Conservation (phyloP, 2,113 vertebrate genomes). For the Aphyosemion australe region DNA sequence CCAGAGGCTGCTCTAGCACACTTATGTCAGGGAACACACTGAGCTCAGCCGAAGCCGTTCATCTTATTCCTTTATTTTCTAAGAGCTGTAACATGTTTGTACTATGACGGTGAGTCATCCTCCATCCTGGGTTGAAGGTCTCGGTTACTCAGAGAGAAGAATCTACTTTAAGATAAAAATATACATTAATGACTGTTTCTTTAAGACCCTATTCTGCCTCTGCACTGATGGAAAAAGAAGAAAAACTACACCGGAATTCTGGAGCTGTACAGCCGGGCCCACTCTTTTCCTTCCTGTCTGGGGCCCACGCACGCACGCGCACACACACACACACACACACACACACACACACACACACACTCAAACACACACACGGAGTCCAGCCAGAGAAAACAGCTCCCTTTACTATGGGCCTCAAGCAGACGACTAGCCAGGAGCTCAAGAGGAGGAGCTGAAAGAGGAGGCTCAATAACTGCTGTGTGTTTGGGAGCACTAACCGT, state of each 20-base stretch:
- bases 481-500: background rate
- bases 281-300: constrained; percentile 84
- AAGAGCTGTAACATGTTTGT: constrained; percentile 17
- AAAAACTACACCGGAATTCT: constrained; percentile 79
- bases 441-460: constrained; percentile 44
- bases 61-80: constrained; percentile 15
- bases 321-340: constrained; percentile 39
- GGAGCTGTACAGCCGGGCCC: constrained; percentile 71
- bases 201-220: constrained; percentile 71
- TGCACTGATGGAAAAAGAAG: constrained; percentile 78
- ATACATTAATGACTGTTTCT: constrained; percentile 70
- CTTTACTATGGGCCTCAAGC: constrained; percentile 69
- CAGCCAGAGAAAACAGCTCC: constrained; percentile 66
- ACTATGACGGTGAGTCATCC: constrained; percentile 25
- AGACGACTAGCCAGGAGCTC: constrained; percentile 64
- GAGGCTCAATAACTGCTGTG: constrained; percentile 50
- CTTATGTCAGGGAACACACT: constrained; percentile 24
- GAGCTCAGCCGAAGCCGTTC: constrained; percentile 5
- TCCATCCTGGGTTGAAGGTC: constrained; percentile 22
- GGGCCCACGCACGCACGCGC: constrained; percentile 58
- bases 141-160: constrained; percentile 12
- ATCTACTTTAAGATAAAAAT: constrained; percentile 42
- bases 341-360: constrained; percentile 39
- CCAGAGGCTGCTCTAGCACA: constrained; percentile 10
- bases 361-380: constrained; percentile 35